Conservation (phyloP, 1,140 invertebrate species). For the Drosophila nigrodunni region DNA sequence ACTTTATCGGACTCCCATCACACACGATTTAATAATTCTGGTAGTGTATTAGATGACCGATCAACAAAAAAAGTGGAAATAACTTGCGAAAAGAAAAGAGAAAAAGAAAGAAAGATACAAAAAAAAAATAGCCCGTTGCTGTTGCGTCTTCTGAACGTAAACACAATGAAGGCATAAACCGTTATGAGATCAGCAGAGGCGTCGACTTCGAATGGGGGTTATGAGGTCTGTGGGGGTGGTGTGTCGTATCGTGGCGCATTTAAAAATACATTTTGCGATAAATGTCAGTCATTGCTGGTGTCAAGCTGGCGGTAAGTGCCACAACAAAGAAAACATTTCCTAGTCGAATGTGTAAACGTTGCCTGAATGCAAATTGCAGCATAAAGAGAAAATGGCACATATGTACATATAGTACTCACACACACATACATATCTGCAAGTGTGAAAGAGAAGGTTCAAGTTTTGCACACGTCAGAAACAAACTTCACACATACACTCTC, state of each 20-base stretch:
- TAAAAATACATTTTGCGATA: conserved; percentile 49
- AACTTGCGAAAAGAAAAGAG: not conserved
- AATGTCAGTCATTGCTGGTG: conserved; percentile 63
- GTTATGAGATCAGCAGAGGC: conserved; percentile 44
- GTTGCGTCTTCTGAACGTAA: conserved; percentile 37
- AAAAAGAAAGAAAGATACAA: not conserved
- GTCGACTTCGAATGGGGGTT: conserved; percentile 7
- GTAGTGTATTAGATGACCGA: conserved; percentile 15
- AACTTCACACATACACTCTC: conserved; percentile 44
- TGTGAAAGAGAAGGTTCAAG: conserved; percentile 22
- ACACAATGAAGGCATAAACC: conserved; percentile 32
- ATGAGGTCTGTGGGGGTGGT: not conserved
- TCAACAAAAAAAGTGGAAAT: conserved; percentile 20
- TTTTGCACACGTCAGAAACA: conserved; percentile 66
- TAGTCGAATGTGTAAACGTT: conserved; percentile 17
- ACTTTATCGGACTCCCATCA: not conserved
- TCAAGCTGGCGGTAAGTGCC: conserved; percentile 16
- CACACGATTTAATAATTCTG: not conserved
- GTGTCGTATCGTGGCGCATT: conserved; percentile 8
- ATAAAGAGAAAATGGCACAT: conserved; percentile 64
- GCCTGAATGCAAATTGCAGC: conserved; percentile 67
- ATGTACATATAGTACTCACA: not conserved
- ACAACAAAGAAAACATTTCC: conserved; percentile 63
- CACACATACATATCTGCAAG: not conserved
- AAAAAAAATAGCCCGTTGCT: conserved; percentile 36